Evolutionary conservation across 64 coral and sea anemone species (phyloP).

Genomic region (Pocillopora damicornis): DNA sequence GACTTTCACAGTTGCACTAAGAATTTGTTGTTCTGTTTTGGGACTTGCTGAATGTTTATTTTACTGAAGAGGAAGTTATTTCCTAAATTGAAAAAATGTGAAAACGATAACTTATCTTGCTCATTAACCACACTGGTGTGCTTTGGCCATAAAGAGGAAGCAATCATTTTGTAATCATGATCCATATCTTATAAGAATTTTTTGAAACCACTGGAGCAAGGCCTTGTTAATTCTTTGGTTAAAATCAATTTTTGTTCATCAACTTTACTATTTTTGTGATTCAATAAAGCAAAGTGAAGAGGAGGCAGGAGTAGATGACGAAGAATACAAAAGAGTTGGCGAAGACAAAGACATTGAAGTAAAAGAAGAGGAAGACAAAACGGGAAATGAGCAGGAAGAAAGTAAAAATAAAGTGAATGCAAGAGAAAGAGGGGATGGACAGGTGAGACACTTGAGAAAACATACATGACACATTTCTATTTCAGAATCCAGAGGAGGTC

Average conservation of each 20-base stretch:
- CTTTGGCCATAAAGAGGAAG: no score
- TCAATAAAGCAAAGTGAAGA: slow-evolving; percentile 15
- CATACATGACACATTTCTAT: no score
- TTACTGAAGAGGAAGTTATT: no score
- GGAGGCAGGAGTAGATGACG: not conserved
- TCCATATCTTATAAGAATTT: not conserved
- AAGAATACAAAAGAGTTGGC: not conserved
- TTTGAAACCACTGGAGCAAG: not conserved
- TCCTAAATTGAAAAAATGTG: no score
- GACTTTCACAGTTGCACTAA: no score
- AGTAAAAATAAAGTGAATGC: not conserved
- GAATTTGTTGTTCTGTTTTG: no score
- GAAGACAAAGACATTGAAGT: slow-evolving; percentile 2
- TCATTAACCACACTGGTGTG: no score
- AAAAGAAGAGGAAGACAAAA: not conserved
- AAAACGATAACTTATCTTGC: no score
- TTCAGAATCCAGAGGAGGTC: no score
- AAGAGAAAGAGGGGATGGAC: not conserved
- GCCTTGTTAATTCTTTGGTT: not conserved
- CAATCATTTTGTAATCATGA: no score
- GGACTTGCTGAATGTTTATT: no score
- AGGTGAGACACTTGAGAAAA: not conserved
- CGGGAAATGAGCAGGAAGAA: not conserved
- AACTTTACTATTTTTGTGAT: not conserved
- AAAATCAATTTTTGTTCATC: not conserved